Evolutionary conservation across 2,797 vertebrate species (phyloP), one percentile per base, ranked within the genome.

Genomic region (Staurois parvus): DNA sequence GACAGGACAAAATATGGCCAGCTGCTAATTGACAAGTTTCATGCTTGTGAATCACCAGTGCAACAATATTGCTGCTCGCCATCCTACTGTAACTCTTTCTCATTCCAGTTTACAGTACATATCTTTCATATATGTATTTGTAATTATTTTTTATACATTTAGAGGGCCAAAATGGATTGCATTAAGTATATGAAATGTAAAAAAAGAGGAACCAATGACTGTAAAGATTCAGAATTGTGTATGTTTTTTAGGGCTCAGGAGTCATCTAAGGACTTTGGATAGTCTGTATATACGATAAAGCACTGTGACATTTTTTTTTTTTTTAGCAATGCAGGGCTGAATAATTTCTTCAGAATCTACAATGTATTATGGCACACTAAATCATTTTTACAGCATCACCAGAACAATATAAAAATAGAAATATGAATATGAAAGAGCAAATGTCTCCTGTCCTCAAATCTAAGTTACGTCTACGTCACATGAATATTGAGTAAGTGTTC

Each of bases 201-300:
- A 17, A 19, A 52, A 19, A 4, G 13, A 19, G 4, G n/a, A 24
- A 59, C 7, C 21, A 59, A n/a, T n/a, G 13, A 66, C 13, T 29
- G 28, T 66, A 66, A 4, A 19, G n/a, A 66, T 9, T 3, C 24
- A 26, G 45, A 72, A 29, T 11, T 37, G 79, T 24, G 29, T 72
- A 56, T 70, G 7, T 29, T 29, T 24, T 29, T 56, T 26, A 30
- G 32, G 52, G 52, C 37, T 34, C n/a, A 15, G 32, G 69, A 72
- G 69, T 81, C 69, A 81, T 72, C 69, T 64, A 15, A 81, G 68
- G 79, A 72, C 79, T 28, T 40, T 59, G 21, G 11, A 72, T 40
- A 72, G 32, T 59, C 52, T 72, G 52, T 40, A 73, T 32, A 42
- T 81, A 72, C 4, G 21, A 4, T 59, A 59, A 81, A 59, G 30